These are phyloP conservation scores for Promerops cafer DNA, from an alignment of 2,113 vertebrate species.

Conservation along the genomic window DNA sequence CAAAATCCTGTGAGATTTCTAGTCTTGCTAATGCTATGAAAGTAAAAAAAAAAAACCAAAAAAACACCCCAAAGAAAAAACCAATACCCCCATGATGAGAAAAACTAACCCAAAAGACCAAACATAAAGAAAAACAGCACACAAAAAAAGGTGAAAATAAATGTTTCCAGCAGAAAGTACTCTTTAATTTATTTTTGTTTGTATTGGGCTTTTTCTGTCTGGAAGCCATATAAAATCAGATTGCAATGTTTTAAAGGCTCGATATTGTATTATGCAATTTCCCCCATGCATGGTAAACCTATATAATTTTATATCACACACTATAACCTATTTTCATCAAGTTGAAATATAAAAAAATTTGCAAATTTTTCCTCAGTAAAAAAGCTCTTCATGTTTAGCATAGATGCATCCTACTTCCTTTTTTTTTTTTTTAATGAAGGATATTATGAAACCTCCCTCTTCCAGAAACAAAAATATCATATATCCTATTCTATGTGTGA, in stretches of 20 bases:
- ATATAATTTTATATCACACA: background rate
- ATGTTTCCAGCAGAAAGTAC: background rate
- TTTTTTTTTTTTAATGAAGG: background rate
- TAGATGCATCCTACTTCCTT: background rate
- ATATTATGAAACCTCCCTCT: background rate
- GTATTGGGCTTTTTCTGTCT: background rate
- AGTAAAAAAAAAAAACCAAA: background rate
- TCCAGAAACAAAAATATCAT: background rate
- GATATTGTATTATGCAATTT: background rate
- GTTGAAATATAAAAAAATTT: background rate
- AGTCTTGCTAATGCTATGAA: background rate
- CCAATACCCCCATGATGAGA: rapidly evolving
- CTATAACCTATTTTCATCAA: background rate
- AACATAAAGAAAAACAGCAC: background rate
- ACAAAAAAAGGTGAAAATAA: background rate
- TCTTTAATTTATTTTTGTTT: background rate
- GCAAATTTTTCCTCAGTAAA: background rate
- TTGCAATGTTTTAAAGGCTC: background rate
- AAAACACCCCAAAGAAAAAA: background rate
- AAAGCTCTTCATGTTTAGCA: background rate
- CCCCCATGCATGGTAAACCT: background rate
- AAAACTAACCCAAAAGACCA: background rate
- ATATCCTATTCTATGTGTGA: background rate
- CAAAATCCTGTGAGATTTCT: background rate
- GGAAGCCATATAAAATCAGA: background rate